Evolutionary conservation across 2,888 invertebrate species (phyloP).

Genomic region (Agrotis ipsilon): DNA sequence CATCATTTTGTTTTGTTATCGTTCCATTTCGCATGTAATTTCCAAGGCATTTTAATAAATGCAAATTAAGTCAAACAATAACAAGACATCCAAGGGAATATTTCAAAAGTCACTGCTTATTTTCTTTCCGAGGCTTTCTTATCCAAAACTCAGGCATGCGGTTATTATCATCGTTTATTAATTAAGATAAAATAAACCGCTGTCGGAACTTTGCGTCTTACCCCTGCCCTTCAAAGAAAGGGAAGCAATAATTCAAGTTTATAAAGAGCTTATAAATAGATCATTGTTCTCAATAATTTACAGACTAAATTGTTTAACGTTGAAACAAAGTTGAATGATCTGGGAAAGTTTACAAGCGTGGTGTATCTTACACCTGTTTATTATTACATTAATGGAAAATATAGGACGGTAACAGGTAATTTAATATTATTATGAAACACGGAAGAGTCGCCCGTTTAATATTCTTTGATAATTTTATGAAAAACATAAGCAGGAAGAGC

Average conservation of each 20-base stretch:
- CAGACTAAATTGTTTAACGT: slow-evolving; percentile 50
- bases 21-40: too few relatives aligned
- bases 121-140: slow-evolving; percentile 17
- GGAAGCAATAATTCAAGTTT: slow-evolving; percentile 61
- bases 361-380: slow-evolving; percentile 44
- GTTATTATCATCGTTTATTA: slow-evolving; percentile 65
- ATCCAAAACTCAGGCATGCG: slow-evolving; percentile 51
- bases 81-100: background rate
- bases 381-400: slow-evolving; percentile 37
- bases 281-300: slow-evolving; percentile 61
- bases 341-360: slow-evolving; percentile 38
- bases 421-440: slow-evolving; percentile 12
- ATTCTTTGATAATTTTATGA: slow-evolving; percentile 23
- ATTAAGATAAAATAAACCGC: slow-evolving; percentile 69
- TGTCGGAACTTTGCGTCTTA: slow-evolving; percentile 49
- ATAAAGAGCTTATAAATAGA: slow-evolving; percentile 57
- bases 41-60: too few relatives aligned
- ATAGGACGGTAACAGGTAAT: background rate
- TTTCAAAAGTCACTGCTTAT: slow-evolving; percentile 1
- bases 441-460: background rate
- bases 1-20: too few relatives aligned
- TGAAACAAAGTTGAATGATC: slow-evolving; percentile 52
- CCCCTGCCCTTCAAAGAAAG: slow-evolving; percentile 46
- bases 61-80: background rate
- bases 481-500: background rate